Conservation (phyloP, 2,113 vertebrate genomes). For the Rallus limicola region DNA sequence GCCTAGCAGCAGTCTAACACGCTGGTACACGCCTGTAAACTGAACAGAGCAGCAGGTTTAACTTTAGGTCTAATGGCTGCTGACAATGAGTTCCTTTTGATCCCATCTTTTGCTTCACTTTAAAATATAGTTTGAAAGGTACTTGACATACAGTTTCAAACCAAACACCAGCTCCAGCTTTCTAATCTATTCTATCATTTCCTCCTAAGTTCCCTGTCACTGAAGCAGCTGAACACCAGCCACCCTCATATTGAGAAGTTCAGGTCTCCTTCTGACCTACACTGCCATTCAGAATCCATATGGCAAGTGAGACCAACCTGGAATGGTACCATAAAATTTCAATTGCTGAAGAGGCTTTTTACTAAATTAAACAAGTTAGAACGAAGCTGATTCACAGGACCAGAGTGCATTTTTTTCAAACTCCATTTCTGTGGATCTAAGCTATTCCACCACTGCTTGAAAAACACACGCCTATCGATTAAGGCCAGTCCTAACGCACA, state of each 20-base stretch:
- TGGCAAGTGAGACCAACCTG: background rate
- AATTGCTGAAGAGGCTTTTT: slow-evolving; percentile 51
- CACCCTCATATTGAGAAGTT: background rate
- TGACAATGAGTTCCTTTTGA: slow-evolving; percentile 34
- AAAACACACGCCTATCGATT: background rate
- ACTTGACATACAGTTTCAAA: background rate
- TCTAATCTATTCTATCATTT: background rate
- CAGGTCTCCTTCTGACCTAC: background rate
- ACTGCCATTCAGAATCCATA: background rate
- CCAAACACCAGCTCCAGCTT: background rate
- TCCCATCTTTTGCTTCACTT: slow-evolving; percentile 10
- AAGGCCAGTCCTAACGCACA: background rate
- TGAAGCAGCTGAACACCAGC: background rate
- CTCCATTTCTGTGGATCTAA: background rate
- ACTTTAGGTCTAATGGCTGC: slow-evolving; percentile 18
- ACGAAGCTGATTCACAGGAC: slow-evolving; percentile 17
- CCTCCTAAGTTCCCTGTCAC: background rate
- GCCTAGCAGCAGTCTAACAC: background rate
- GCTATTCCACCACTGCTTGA: background rate
- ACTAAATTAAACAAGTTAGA: slow-evolving; percentile 43
- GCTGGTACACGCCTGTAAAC: background rate
- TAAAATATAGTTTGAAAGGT: slow-evolving; percentile 26
- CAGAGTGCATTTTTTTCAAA: background rate
- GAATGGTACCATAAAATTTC: slow-evolving; percentile 22
- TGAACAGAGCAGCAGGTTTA: background rate